Evolutionary conservation across 2,888 invertebrate genomes (phyloP).

Genomic region (Diaperis boleti): DNA sequence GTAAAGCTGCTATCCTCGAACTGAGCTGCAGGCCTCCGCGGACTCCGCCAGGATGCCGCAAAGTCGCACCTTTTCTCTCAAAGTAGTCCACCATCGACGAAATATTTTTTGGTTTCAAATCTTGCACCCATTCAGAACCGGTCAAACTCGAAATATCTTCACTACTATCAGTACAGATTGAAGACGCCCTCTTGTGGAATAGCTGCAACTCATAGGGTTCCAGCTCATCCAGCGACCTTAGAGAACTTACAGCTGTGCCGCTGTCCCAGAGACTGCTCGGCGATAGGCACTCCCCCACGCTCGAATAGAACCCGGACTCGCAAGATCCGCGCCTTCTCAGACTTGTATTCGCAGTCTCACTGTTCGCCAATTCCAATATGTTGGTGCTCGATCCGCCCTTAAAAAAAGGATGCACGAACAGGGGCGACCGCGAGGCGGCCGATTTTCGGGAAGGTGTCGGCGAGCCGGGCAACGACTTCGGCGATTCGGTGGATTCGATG

Average conservation of each 20-base stretch:
- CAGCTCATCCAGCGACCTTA: slow-evolving; percentile 73
- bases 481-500: slow-evolving; percentile 60
- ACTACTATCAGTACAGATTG: slow-evolving; percentile 88
- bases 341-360: slow-evolving; percentile 49
- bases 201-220: slow-evolving; percentile 71
- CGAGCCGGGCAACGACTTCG: slow-evolving; percentile 69
- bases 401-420: slow-evolving; percentile 71
- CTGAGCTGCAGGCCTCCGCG: slow-evolving; percentile 62
- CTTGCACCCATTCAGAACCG: slow-evolving; percentile 80
- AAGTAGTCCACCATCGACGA: slow-evolving; percentile 91
- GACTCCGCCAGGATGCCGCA: slow-evolving; percentile 67
- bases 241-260: slow-evolving; percentile 70
- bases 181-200: slow-evolving; percentile 77
- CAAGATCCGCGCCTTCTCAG: slow-evolving; percentile 85
- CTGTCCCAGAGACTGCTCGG: slow-evolving; percentile 69
- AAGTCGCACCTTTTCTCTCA: slow-evolving; percentile 79
- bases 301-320: slow-evolving; percentile 91
- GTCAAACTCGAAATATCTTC: slow-evolving; percentile 87
- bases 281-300: slow-evolving; percentile 73
- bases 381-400: slow-evolving; percentile 64
- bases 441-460: slow-evolving; percentile 66
- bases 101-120: slow-evolving; percentile 74
- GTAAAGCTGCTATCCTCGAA: slow-evolving; percentile 62
- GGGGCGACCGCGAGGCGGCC: slow-evolving; percentile 62
- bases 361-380: slow-evolving; percentile 59